Base-by-base conservation (phyloP, 2,888 invertebrate species). In the Ophion ellenae region DNA sequence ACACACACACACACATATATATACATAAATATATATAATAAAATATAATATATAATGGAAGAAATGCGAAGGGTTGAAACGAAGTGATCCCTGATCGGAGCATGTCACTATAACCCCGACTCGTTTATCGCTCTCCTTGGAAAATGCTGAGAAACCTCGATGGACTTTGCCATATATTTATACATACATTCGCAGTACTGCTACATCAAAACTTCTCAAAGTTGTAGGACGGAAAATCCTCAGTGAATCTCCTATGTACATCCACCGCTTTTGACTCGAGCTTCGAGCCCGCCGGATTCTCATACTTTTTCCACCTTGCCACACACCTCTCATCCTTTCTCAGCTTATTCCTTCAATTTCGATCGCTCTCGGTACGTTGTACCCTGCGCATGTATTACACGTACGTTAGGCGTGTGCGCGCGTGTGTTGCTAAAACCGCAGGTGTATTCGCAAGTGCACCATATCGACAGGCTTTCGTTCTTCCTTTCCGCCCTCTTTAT, bases 121-220 rank as follows among this genome's bases (percentile, higher is more conserved):
- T 63, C 85, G 76, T 83, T 85, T 83, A 85, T 85, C 82, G 73
- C 66, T 66, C 73, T 76, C 45, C 47, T 45, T 66, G 32, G 71
- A 10, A 67, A 79, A 75, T 61, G 53, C 66, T 73, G 76, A 32
- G 61, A 85, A 85, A 85, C 75, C 79, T 80, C 73, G 66, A 69
- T 76, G 80, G 59, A 76, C 66, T 45, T 71, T 69, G 32, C 7
- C 36, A 28, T 73, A 73, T 24, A 57, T 45, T 6, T 1, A 20
- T 63, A 14, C 28, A n/a, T 32, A 14, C 45, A 76, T 53, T 53
- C 2, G 63, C 40, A 61, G 2, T 59, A 75, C 59, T n/a, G 59
- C 71, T 24, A 66, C 47, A 82, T 61, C 47, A 57, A 73, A 20
- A 77, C 69, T 69, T 81, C 61, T 71, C 71, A 66, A 80, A 80